Percentiles rank a stretch among this genome's conserved stretches.
These are phyloP conservation scores for Halcyon chelicuti DNA, from an alignment of 2,797 vertebrate species.

Conservation along the genomic window DNA sequence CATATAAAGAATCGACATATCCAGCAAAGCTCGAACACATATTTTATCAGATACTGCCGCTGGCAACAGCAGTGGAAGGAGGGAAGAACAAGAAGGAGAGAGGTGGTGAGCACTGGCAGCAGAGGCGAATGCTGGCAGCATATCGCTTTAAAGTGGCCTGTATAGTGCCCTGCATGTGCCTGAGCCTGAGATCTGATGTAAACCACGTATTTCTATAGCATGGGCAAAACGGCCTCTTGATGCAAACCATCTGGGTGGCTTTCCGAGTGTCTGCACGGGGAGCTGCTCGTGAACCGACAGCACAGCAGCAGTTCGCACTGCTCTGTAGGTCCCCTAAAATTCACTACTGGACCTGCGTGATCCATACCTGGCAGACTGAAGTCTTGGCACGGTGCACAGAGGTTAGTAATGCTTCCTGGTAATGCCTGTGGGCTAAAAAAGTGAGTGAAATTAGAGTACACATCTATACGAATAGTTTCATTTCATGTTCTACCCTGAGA, in stretches of 20 bases:
- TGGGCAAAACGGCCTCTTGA: neutral
- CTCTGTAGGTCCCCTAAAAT: neutral
- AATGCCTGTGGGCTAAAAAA: neutral
- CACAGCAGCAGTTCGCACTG: neutral
- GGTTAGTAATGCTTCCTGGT: neutral
- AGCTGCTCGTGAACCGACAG: neutral
- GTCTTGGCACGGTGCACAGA: rapidly evolving
- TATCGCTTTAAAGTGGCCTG: neutral
- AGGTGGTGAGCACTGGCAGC: neutral
- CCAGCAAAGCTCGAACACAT: neutral
- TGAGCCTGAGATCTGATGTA: neutral
- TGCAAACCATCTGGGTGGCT: neutral
- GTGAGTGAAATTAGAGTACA: neutral
- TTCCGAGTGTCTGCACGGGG: neutral
- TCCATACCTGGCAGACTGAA: neutral
- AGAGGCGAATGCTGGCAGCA: neutral
- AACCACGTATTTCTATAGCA: neutral
- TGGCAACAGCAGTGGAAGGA: neutral
- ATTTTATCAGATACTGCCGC: neutral
- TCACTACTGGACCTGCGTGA: neutral
- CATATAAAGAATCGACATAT: neutral
- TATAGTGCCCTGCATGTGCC: neutral
- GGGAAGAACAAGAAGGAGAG: neutral
- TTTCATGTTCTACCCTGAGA: neutral
- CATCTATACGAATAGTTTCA: neutral